These are phyloP conservation scores for pig (Sus scrofa) DNA, from an alignment of 2,113 vertebrate species.

Conservation along the genomic window DNA sequence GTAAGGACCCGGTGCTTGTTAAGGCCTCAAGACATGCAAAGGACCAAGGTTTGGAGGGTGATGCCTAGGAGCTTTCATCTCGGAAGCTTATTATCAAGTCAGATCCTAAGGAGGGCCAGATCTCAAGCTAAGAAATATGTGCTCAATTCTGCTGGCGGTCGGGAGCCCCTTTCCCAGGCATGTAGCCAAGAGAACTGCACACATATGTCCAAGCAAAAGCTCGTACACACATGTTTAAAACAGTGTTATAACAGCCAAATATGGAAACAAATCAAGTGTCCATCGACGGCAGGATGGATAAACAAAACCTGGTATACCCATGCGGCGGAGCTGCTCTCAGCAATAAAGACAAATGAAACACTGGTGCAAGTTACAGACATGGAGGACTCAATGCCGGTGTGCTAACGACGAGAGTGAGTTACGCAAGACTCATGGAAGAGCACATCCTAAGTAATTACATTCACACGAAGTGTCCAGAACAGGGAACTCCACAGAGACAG, in stretches of 20 bases:
- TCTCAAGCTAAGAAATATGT: neutral
- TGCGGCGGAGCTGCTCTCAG: neutral
- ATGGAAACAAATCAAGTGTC: no score
- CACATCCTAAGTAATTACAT: neutral
- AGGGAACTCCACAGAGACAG: neutral
- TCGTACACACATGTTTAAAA: no score
- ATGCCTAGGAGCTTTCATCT: neutral
- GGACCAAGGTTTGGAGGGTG: neutral
- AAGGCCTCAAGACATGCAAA: neutral
- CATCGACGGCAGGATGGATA: neutral
- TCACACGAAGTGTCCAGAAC: neutral
- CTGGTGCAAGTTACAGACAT: rapidly evolving
- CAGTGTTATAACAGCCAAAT: neutral
- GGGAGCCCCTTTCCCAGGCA: neutral
- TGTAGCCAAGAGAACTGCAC: neutral
- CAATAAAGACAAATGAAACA: neutral
- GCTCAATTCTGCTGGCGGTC: neutral
- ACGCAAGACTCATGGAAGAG: neutral
- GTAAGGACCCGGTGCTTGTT: no score
- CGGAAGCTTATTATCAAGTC: neutral
- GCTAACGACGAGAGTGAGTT: neutral
- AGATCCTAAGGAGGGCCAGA: neutral
- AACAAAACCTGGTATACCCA: neutral
- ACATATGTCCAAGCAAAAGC: neutral
- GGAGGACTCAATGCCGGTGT: neutral